Evolutionary conservation across 2,797 vertebrate genomes (phyloP).

Genomic region (Acomys russatus): DNA sequence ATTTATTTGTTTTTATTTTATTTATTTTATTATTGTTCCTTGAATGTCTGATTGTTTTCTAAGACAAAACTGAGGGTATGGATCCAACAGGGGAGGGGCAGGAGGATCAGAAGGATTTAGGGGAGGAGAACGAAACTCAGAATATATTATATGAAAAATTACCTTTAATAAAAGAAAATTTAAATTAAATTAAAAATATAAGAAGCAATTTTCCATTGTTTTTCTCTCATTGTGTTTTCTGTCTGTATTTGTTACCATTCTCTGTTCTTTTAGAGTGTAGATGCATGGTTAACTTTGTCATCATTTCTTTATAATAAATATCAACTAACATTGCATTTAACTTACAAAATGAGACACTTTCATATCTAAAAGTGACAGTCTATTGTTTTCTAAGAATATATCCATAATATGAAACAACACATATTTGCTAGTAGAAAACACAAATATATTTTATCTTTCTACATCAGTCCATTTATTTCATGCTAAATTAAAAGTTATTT

Average conservation of each 20-base stretch:
- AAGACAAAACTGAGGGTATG: not conserved
- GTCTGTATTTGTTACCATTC: not conserved
- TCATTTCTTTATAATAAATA: not conserved
- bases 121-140: not conserved
- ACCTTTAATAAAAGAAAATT: not conserved
- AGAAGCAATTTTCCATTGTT: not conserved
- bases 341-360: not conserved
- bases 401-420: conserved; percentile 1
- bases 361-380: not conserved
- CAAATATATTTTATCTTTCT: conserved; percentile 2
- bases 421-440: not conserved
- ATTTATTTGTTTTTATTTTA: not conserved
- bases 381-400: not conserved
- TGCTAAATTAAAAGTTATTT: not conserved
- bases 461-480: not conserved
- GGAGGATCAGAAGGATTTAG: not conserved
- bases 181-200: not conserved
- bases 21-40: not conserved
- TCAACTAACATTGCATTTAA: not conserved
- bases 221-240: not conserved
- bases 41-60: not conserved
- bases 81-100: not conserved
- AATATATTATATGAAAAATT: not conserved
- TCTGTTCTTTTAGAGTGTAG: not conserved
- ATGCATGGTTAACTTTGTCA: not conserved